Percentiles rank a stretch among this genome's conserved stretches.
These are phyloP conservation scores for Drosophila paramelanica DNA, from an alignment of 2,888 invertebrate genomes.

Conservation along the genomic window DNA sequence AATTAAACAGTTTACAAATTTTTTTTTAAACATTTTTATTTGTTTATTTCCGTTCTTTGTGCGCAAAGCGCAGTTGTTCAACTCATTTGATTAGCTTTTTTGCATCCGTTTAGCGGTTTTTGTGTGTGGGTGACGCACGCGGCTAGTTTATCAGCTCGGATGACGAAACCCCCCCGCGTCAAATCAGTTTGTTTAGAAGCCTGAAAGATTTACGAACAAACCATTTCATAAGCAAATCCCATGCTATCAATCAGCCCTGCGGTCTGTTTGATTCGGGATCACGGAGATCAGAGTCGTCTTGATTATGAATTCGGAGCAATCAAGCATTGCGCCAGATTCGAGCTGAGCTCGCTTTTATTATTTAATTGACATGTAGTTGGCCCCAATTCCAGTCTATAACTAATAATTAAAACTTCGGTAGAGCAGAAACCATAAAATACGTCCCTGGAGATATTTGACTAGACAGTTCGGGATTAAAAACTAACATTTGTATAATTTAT, in stretches of 20 bases:
- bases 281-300: conserved; percentile 59
- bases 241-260: conserved; percentile 22
- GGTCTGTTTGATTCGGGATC: conserved; percentile 51
- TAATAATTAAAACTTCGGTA: conserved; percentile 38
- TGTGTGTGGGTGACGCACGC: conserved; percentile 17
- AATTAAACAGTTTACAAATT: conserved; percentile 3
- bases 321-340: conserved; percentile 25
- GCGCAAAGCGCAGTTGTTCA: conserved; percentile 6
- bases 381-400: conserved; percentile 23
- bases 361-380: conserved; percentile 17
- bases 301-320: conserved; percentile 48
- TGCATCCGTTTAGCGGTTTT: conserved; percentile 23
- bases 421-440: conserved; percentile 2
- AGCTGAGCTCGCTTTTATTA: background rate
- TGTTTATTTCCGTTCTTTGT: conserved; percentile 58
- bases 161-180: background rate
- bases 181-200: background rate
- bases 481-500: conserved; percentile 30
- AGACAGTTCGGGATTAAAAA: conserved; percentile 17
- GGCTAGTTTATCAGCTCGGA: conserved; percentile 30
- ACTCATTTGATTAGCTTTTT: conserved; percentile 11
- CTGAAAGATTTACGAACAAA: conserved; percentile 1
- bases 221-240: conserved; percentile 12
- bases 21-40: conserved; percentile 7
- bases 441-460: conserved; percentile 1